A percentile compares a stretch with the other conserved stretches of the same genome.
These are phyloP conservation scores for Drosophila mercatorum DNA, from an alignment of 2,888 invertebrate genomes.

Conservation along the genomic window DNA sequence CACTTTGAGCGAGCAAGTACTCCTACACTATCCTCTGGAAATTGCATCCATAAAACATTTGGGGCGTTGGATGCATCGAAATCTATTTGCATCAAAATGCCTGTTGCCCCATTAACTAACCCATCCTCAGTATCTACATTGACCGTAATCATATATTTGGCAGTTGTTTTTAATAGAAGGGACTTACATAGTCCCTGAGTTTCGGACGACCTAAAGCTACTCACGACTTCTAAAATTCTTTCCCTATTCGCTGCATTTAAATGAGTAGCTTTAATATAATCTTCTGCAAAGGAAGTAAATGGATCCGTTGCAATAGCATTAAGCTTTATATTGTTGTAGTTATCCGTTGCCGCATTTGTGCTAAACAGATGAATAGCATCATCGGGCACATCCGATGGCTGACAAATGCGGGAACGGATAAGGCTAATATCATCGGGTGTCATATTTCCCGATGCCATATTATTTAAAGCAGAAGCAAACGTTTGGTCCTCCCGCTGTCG, in stretches of 20 bases:
- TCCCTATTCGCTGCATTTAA: no score
- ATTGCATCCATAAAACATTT: constrained; percentile 1
- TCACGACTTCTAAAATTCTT: no score
- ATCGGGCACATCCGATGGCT: no score
- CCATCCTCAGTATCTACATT: no score
- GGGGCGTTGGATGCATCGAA: not conserved
- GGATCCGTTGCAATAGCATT: not conserved
- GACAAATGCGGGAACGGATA: no score
- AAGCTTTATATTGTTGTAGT: not conserved
- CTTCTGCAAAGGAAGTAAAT: not conserved
- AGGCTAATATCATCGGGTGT: no score
- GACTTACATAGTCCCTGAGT: not conserved
- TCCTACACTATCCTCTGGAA: not conserved
- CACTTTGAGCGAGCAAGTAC: not conserved
- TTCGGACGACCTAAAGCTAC: not conserved
- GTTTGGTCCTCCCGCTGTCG: no score
- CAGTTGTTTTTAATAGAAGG: not conserved
- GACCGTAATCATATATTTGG: not conserved
- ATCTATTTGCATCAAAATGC: not conserved
- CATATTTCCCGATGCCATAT: no score
- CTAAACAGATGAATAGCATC: no score
- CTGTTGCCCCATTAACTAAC: not conserved
- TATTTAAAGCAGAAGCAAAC: no score
- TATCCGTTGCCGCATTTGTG: not conserved
- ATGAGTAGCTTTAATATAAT: no score